Percentiles rank a stretch among this genome's conserved stretches.
phyloP scores from a whole-genome alignment of 2,113 vertebrate species.

The Syngnathus typhle region DNA sequence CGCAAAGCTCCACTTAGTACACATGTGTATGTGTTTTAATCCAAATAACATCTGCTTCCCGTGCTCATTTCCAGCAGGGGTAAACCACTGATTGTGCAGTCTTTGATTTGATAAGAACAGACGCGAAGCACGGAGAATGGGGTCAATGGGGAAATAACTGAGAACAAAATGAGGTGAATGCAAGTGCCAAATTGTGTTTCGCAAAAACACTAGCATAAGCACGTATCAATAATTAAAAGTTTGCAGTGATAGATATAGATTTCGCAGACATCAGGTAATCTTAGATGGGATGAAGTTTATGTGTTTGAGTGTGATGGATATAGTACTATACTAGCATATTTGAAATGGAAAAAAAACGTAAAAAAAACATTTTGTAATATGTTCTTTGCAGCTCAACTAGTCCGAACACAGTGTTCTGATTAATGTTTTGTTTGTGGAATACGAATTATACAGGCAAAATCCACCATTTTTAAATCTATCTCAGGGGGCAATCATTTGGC shows the following conservation, averaged over 20 bases:
- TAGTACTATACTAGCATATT: too few relatives aligned
- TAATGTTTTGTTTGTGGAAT: too few relatives aligned
- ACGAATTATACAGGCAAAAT: too few relatives aligned
- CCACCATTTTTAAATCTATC: too few relatives aligned
- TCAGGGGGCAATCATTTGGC: too few relatives aligned
- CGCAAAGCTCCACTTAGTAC: background rate
- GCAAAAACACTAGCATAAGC: constrained; percentile 34
- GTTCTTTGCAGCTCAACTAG: too few relatives aligned
- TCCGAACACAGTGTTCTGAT: too few relatives aligned
- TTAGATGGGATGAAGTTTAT: constrained; percentile 14
- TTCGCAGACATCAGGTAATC: constrained; percentile 21
- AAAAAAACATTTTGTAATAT: too few relatives aligned
- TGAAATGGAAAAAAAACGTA: too few relatives aligned
- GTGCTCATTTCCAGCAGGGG: constrained; percentile 50
- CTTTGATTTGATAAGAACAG: constrained; percentile 59
- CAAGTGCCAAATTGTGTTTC: constrained; percentile 34
- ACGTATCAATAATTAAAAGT: constrained; percentile 24
- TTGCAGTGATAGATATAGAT: constrained; percentile 40
- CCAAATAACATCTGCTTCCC: constrained; percentile 67
- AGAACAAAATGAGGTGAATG: constrained; percentile 21
- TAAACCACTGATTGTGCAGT: constrained; percentile 61
- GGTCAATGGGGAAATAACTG: background rate
- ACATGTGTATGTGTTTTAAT: constrained; percentile 50
- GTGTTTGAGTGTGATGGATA: constrained; percentile 3
- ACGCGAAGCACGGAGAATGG: background rate